Conservation (phyloP, 2,888 invertebrate genomes). For the Notodonta dromedarius region DNA sequence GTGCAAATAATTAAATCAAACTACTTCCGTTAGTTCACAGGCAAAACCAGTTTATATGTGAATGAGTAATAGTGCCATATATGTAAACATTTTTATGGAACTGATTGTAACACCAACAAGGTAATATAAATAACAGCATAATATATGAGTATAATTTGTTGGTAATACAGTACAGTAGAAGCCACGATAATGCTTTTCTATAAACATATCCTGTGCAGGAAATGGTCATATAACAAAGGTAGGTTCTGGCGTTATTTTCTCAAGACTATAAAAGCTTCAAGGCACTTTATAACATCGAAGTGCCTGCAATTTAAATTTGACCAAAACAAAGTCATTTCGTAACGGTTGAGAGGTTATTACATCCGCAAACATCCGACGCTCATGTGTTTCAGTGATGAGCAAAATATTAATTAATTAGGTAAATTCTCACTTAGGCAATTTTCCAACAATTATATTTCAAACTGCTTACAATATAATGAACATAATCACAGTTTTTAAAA, state of each 20-base stretch:
- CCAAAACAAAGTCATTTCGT: constrained; percentile 54
- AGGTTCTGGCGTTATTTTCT: constrained; percentile 22
- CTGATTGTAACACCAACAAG: not conserved
- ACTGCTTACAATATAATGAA: too few species aligned
- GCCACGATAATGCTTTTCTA: not conserved
- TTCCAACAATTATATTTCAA: too few species aligned
- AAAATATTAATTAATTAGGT: too few species aligned
- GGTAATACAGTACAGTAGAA: too few species aligned
- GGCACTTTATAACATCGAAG: constrained; percentile 39
- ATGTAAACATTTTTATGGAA: too few species aligned
- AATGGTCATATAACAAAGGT: constrained; percentile 16
- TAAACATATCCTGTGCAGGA: constrained; percentile 11
- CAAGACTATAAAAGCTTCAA: constrained; percentile 21
- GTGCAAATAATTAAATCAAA: too few species aligned
- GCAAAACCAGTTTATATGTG: not conserved
- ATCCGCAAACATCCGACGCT: constrained; percentile 32
- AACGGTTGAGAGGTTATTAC: constrained; percentile 51
- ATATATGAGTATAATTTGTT: too few species aligned
- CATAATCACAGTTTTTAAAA: too few species aligned
- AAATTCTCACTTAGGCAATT: too few species aligned
- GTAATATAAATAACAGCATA: too few species aligned
- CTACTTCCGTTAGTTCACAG: too few species aligned
- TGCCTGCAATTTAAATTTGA: constrained; percentile 38
- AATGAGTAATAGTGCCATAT: not conserved
- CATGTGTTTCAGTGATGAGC: not conserved